Evolutionary conservation across 92 coral and sea anemone genomes (phyloP), one percentile per base, ranked within the genome.

Genomic region (Porites cylindrica): DNA sequence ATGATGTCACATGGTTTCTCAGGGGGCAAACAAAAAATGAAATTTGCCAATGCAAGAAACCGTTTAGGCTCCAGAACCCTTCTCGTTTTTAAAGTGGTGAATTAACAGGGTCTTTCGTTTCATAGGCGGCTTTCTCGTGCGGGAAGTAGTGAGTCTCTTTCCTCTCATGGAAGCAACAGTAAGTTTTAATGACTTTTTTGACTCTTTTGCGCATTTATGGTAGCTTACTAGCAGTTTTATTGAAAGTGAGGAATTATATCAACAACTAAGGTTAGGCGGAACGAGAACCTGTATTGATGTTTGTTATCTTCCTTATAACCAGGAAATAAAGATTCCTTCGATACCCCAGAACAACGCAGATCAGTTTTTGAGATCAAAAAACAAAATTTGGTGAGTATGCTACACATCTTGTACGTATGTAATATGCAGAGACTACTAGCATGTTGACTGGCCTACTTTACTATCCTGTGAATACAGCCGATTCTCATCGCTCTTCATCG

Each of bases 341-440:
- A 88, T 76, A 50, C 88, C 17, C 19, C 65, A 32, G 96, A 93
- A 50, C 91, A 89, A 38, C 88, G 83, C 59, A 77, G 86, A 77
- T 93, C 94, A 51, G 79, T 72, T 7, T 29, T 90, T 59, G 98
- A 95, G 81, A 72, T 67, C 81, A 88, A 86, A 78, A 95, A 86
- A 75, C 93, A 88, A 72, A 86, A 83, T 17, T 66, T 79, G 91
- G 98, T 95, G 77, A 32, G 91, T 59, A 56, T 56, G 17, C 16
- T 4, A 56, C 61, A 56, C 16, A 0, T 56, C 61, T 10, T 38
- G 47, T 38, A 38, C 5, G 47, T 38, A 38, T 38, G 47, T 38
- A 38, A 0, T 3, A 38, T 38, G 47, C 5, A 38, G 47, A 38
- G 47, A 38, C 7, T 38, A 38, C 47, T 0, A 38, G 47, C 47